Evolutionary conservation across 2,797 vertebrate species (phyloP).

Genomic region (Vultur gryphus): DNA sequence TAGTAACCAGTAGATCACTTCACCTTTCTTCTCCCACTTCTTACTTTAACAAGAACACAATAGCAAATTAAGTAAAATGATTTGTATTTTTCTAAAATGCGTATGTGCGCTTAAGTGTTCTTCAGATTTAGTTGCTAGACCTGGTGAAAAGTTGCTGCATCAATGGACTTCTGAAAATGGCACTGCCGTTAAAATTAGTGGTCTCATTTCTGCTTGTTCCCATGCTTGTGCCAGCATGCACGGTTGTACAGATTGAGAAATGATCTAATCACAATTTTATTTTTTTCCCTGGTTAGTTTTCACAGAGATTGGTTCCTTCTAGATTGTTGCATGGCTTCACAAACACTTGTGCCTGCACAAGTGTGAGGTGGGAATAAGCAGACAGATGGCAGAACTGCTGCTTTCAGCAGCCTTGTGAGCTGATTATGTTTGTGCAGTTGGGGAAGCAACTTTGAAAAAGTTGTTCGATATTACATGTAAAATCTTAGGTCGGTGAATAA

Average conservation of each 20-base stretch:
- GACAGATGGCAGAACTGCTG: conserved; percentile 68
- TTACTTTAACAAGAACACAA: neutral
- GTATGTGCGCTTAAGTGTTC: neutral
- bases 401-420: conserved; percentile 58
- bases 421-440: conserved; percentile 48
- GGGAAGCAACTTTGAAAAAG: conserved; percentile 28
- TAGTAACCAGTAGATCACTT: neutral
- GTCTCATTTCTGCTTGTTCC: neutral
- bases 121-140: neutral
- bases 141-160: neutral
- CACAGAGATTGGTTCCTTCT: neutral
- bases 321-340: neutral
- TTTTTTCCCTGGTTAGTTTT: neutral
- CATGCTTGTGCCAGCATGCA: neutral
- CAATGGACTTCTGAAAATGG: neutral
- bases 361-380: conserved; percentile 51
- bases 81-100: neutral
- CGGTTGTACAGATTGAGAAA: neutral
- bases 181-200: neutral
- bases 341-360: conserved; percentile 29
- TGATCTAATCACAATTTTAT: neutral
- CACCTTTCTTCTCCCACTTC: neutral
- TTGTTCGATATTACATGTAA: neutral
- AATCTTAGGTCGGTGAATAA: neutral
- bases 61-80: neutral